A percentile compares a stretch with the other conserved stretches of the same genome.
These are phyloP conservation scores for Anaspis maculata DNA, from an alignment of 2,888 invertebrate species.

Conservation along the genomic window DNA sequence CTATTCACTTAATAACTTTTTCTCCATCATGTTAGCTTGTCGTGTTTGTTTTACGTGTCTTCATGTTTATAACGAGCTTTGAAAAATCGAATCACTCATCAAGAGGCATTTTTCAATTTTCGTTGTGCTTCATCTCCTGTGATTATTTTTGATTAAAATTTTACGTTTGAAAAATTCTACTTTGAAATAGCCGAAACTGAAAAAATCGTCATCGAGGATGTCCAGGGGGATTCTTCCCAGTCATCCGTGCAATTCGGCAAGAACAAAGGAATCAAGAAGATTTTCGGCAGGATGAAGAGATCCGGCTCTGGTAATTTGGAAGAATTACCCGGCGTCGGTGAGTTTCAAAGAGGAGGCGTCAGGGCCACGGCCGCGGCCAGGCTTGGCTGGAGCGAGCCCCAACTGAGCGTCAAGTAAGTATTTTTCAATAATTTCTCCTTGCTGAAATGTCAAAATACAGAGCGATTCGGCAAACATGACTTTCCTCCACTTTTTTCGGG, in stretches of 20 bases:
- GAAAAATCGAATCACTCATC: neutral
- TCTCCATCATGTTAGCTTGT: constrained; percentile 4
- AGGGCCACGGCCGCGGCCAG: constrained; percentile 67
- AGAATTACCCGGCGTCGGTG: constrained; percentile 51
- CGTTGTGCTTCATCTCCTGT: no score
- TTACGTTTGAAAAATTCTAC: no score
- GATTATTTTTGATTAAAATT: neutral
- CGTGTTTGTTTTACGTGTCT: constrained; percentile 1
- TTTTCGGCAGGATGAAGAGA: constrained; percentile 60
- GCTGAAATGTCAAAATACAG: no score
- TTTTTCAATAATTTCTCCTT: no score
- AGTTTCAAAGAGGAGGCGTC: constrained; percentile 62
- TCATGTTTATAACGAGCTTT: neutral
- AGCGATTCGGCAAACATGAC: no score
- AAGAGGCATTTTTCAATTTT: neutral
- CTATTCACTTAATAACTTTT: constrained; percentile 17
- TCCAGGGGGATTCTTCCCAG: constrained; percentile 22
- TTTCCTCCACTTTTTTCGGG: no score
- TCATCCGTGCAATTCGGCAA: constrained; percentile 44
- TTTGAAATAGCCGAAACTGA: constrained; percentile 61
- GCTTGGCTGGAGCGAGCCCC: constrained; percentile 51
- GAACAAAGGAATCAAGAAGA: constrained; percentile 55
- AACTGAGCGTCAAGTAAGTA: constrained; percentile 31
- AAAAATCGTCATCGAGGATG: constrained; percentile 45
- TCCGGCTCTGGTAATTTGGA: constrained; percentile 64